Base-by-base conservation (phyloP, 2,888 invertebrate species). In the Embidobia sp. region DNA sequence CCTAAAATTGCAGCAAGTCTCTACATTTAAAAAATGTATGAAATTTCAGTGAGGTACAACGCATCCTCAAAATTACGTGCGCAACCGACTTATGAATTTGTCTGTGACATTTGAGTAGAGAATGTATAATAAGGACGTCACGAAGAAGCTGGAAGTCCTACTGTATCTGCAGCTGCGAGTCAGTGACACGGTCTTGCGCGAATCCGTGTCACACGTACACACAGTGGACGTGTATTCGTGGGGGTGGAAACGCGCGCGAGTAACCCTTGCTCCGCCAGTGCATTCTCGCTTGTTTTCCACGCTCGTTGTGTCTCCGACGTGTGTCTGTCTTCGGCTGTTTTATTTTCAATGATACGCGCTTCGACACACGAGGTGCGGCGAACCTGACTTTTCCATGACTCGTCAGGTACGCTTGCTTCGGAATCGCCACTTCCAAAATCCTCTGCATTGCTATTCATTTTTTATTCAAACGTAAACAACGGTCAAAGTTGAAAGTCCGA, bases 171-270 rank as follows among this genome's bases (percentile, higher is more conserved):
- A 29, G 22, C 35, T 26, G 61, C 46, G 46, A 46, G 74, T 61
- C 67, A 67, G 40, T 63, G 67, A 55, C 59, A 69, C 55, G 59
- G 73, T 74, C 78, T 74, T 63, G 69, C 74, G 70, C 74, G 78
- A 78, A 78, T 78, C 46, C 66, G 73, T 78, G 78, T 78, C 78
- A 78, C 78, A 78, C 66, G 40, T 66, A 78, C 57, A 48, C 19
- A 37, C 15, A n/a, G 27, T 40, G 4, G 3, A 6, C 22, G 26
- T 77, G 72, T 72, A 27, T 7, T 61, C 35, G 72, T 72, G 73
- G 63, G 77, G 77, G 77, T 77, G 66, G 53, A 73, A 67, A 77
- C 31, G 72, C 73, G 77, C 69, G 73, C 77, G 63, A 73, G 73
- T 73, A 73, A 73, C 77, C 77, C 77, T 69, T 63, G 51, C 51